Evolutionary conservation across 2,797 vertebrate genomes (phyloP), one percentile per base, ranked within the genome.

Genomic region (Chelon labrosus): DNA sequence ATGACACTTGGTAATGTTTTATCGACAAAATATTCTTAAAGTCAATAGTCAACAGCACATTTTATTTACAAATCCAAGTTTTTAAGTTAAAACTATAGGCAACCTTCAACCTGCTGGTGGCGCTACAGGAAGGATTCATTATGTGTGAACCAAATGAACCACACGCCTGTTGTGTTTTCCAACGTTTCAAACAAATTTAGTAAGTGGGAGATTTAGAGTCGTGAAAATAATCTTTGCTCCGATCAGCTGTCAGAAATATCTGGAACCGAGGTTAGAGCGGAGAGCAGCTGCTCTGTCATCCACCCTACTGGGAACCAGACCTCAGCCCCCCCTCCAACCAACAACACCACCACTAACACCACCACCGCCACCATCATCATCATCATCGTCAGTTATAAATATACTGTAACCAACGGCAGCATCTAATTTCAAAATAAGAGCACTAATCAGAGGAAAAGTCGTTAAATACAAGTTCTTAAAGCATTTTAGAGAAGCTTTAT

Each of bases 161-260:
- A n/a, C 31, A 31, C 31, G 6, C 1, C 7, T 65, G 19, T 41
- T 35, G 19, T 44, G 10, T 52, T 0, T 0, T 17, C 37, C 31
- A 16, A 42, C 10, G 5, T 56, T 57, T 73, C 62, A 73, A 39
- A 69, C 53, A 64, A 75, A 75, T 55, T 49, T 31, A 50, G 22
- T 13, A 16, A 41, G 17, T 3, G 13, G 54, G 52, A 0, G 54
- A 69, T 9, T 82, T 47, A 37, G 51, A 37, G 59, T 31, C 57
- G 52, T 70, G 51, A 84, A 70, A 83, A 83, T 50, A 79, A 84
- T 70, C 69, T 71, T 56, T 22, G 27, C 73, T 69, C 5, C 37
- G 70, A 60, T 79, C 84, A 80, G 69, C 61, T 65, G 65, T 69
- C 76, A 66, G n/a, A 83, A 85, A 77, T 82, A 85, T 77, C 58